phyloP scores from a whole-genome alignment of 2,113 vertebrate species.

The Felis chaus region DNA sequence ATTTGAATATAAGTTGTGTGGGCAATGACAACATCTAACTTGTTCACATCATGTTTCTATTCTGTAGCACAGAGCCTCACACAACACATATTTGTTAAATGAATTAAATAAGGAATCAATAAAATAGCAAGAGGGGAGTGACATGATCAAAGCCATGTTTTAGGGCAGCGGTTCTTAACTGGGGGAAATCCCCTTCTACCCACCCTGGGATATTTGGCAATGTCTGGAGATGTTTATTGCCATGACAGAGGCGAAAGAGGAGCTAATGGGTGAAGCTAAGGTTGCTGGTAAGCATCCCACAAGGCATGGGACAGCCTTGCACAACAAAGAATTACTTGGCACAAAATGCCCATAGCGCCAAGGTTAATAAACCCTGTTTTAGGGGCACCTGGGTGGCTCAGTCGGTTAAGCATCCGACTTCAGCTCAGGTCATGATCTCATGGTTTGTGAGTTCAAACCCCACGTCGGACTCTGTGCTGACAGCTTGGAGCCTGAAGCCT shows the following conservation, averaged over 20 bases:
- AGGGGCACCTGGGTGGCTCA: not conserved
- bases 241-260: not conserved
- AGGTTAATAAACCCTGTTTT: not conserved
- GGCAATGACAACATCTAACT: not conserved
- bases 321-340: not conserved
- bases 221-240: not conserved
- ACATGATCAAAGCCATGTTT: not conserved
- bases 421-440: too few relatives aligned
- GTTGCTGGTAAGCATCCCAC: not conserved
- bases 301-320: not conserved
- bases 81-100: not conserved
- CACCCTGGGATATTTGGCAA: not conserved
- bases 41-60: not conserved
- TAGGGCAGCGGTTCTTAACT: not conserved
- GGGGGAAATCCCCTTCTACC: not conserved
- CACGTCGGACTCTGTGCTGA: too few relatives aligned
- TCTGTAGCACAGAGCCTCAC: not conserved
- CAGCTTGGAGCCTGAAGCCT: too few relatives aligned
- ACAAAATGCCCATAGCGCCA: not conserved
- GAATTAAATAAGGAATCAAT: not conserved
- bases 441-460: too few relatives aligned
- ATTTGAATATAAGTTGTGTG: not conserved
- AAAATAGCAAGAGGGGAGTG: not conserved
- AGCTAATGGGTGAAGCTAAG: not conserved
- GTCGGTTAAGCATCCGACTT: too few relatives aligned